A percentile compares a stretch with the other conserved stretches of the same genome.
phyloP scores from a whole-genome alignment of 2,113 vertebrate species.

The Megaceryle torquata region DNA sequence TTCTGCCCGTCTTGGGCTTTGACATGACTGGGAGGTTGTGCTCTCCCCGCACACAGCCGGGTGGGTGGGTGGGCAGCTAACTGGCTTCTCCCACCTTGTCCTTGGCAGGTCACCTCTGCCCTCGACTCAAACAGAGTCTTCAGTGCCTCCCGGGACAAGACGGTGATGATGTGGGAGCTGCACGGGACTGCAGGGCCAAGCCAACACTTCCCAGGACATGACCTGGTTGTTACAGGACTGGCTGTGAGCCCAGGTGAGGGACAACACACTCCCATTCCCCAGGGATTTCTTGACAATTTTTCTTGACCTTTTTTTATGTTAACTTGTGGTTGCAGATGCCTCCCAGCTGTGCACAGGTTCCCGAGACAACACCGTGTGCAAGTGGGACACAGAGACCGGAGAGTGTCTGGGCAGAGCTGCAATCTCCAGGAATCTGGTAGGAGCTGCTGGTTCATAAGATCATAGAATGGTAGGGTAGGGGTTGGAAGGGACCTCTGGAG shows the following conservation, averaged over 20 bases:
- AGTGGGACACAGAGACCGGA: constrained; percentile 90
- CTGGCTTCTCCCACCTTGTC: background rate
- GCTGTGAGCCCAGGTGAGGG: constrained; percentile 87
- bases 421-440: constrained; percentile 93
- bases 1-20: background rate
- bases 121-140: constrained; percentile 84
- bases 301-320: background rate
- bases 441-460: background rate
- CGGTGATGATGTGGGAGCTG: constrained; percentile 89
- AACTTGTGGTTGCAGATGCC: constrained; percentile 72
- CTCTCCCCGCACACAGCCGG: background rate
- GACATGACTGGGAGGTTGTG: background rate
- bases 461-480: too few relatives aligned
- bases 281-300: background rate
- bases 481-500: too few relatives aligned
- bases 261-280: background rate
- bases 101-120: constrained; percentile 80
- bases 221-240: constrained; percentile 91
- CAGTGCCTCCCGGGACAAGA: constrained; percentile 92
- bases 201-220: constrained; percentile 85
- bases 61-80: background rate
- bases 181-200: constrained; percentile 72
- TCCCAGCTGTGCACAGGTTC: constrained; percentile 88
- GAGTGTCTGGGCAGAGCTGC: constrained; percentile 80
- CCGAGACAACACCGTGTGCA: constrained; percentile 90